These are phyloP conservation scores for Micromussa lordhowensis DNA, from an alignment of 92 coral and sea anemone species.

Conservation along the genomic window DNA sequence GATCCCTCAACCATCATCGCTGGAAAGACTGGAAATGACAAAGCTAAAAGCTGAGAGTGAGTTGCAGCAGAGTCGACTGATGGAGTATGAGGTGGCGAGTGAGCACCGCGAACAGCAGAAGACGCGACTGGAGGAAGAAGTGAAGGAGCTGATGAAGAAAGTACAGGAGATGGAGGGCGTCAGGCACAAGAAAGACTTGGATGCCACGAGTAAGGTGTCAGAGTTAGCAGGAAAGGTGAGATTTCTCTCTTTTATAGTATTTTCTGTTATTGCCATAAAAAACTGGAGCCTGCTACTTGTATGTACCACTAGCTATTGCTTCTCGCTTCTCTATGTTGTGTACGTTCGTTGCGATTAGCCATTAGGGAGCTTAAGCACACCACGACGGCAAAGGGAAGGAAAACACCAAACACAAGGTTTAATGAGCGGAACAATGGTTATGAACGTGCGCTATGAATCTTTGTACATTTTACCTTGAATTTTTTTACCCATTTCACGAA, in stretches of 20 bases:
- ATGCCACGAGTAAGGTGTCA: constrained; percentile 69
- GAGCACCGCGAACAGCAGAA: constrained; percentile 68
- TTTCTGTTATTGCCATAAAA: not conserved
- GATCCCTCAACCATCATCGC: constrained; percentile 31
- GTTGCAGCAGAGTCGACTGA: constrained; percentile 51
- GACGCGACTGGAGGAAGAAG: constrained; percentile 75
- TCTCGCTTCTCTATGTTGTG: not conserved
- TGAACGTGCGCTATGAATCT: no score
- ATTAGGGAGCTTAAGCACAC: no score
- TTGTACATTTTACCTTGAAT: no score
- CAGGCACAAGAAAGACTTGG: constrained; percentile 71
- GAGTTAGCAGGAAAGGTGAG: constrained; percentile 88
- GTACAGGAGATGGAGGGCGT: constrained; percentile 75
- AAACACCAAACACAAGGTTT: not conserved
- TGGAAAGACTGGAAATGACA: constrained; percentile 63
- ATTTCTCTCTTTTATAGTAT: not conserved
- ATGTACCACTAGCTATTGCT: no score
- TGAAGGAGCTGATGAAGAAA: constrained; percentile 77
- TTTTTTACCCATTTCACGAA: not conserved
- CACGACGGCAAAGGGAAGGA: no score
- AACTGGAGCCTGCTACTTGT: no score
- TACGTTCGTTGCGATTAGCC: not conserved
- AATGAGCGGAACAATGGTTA: no score
- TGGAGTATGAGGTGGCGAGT: constrained; percentile 65
- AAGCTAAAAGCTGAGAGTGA: constrained; percentile 60